Conservation (phyloP, 2,888 invertebrate genomes). For the Aleiodes alternator region DNA sequence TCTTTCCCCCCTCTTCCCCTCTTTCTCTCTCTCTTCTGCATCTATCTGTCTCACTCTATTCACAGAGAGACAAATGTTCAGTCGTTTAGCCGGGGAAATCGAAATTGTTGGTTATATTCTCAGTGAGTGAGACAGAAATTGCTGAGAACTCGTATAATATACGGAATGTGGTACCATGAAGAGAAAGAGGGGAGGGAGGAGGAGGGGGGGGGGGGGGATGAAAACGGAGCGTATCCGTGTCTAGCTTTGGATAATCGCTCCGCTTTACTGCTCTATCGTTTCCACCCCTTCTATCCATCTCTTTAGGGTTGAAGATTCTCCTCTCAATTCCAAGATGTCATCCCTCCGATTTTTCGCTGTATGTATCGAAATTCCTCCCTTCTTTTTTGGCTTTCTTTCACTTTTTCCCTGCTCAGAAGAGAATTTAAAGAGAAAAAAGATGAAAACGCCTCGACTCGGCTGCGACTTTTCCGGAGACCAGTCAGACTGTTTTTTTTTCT, state of each 20-base stretch:
- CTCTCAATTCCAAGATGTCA: not conserved
- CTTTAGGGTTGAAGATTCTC: not conserved
- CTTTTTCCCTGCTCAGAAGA: no score
- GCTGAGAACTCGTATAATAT: conserved; percentile 43
- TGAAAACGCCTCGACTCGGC: no score
- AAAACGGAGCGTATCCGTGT: conserved; percentile 60
- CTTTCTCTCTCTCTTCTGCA: not conserved
- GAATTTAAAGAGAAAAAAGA: no score
- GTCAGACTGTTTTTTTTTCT: no score
- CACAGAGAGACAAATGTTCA: no score
- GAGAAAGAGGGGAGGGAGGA: not conserved
- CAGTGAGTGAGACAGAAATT: conserved; percentile 11
- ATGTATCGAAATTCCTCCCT: not conserved
- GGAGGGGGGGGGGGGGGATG: conserved; percentile 11
- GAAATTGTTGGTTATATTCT: not conserved
- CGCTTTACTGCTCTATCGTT: conserved; percentile 61
- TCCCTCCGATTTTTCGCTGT: not conserved
- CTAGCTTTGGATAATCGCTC: conserved; percentile 69
- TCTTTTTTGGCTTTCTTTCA: no score
- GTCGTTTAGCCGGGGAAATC: conserved; percentile 13
- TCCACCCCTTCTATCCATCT: conserved; percentile 10
- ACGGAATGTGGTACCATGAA: not conserved
- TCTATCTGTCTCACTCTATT: no score
- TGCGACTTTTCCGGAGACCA: no score
- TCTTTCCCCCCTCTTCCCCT: not conserved